Base-by-base conservation (phyloP, 2,113 vertebrate species). In the human (Homo sapiens) region DNA sequence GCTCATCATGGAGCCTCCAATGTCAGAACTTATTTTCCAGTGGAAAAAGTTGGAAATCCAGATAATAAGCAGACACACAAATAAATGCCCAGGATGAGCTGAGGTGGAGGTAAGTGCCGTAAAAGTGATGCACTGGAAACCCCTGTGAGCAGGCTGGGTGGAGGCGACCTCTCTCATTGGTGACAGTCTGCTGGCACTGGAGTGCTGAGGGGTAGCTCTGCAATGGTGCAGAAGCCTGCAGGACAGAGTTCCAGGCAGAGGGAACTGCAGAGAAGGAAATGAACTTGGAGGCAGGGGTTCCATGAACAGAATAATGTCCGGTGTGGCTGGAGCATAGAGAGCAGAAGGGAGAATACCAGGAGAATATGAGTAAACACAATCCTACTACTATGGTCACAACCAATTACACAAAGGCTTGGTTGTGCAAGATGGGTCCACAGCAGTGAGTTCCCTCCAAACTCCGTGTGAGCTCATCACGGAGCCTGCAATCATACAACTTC, bases 51-150 rank as follows among this genome's bases (percentile, higher is more conserved):
- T 30, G 18, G 17, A 84, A 84, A 32, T 38, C 32, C 68, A 73
- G 90, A 50, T 48, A 72, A 83, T 6, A 81, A 16, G 55, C 10
- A 45, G 66, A 43, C 40, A 30, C 66, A 48, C 16, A n/a, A 43
- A 57, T 3, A 92, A 43, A 72, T 5, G 20, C 22, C 35, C 38
- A 25, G 57, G 50, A 72, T 27, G 45, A 59, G n/a, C 59, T 43
- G n/a, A 59, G 38, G 22, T 1, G 30, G 32, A 72, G n/a, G 11
- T 8, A 23, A 18, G 1, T n/a, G 50, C 3, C 30, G 0, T 12
- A 30, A 23, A 64, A 22, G 40, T 3, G 30, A 20, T 38, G 16
- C 55, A 8, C 40, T 11, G 23, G 40, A 38, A 14, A 48, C n/a
- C n/a, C 22, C 1, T 14, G 1, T 27, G 14, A 3, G 12, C 14